Evolutionary conservation across 2,113 vertebrate genomes (phyloP).

Genomic region (Ceyx cyanopectus): DNA sequence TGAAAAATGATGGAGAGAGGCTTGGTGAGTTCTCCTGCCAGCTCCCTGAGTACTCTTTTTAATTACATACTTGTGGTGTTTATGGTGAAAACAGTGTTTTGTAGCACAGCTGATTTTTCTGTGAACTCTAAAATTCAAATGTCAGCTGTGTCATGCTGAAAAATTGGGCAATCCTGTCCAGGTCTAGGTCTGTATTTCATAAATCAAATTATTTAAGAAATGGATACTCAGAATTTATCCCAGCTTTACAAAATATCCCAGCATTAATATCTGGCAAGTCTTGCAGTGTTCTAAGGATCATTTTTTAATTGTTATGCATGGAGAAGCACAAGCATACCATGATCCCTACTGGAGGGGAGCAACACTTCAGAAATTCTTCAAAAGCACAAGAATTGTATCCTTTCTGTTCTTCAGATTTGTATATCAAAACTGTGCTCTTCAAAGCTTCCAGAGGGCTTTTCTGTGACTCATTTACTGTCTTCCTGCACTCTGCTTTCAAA

Average conservation of each 20-base stretch:
- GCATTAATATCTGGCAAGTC: neutral
- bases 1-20: too few relatives aligned
- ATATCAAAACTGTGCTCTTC: conserved; percentile 7
- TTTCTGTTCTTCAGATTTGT: conserved; percentile 1
- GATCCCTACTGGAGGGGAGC: neutral
- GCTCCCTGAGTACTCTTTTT: too few relatives aligned
- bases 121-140: neutral
- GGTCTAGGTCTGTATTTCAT: neutral
- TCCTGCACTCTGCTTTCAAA: conserved; percentile 57
- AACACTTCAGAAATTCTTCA: conserved; percentile 1
- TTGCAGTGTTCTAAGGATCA: neutral
- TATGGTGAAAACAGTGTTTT: neutral
- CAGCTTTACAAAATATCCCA: neutral
- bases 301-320: neutral
- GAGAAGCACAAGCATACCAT: neutral
- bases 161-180: neutral
- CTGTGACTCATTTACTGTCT: conserved; percentile 46
- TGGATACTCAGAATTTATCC: neutral
- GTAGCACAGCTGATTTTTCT: neutral
- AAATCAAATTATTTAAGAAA: neutral
- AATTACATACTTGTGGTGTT: neutral
- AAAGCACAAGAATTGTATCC: neutral
- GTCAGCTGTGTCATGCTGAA: neutral
- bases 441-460: conserved; percentile 28
- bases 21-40: too few relatives aligned